Evolutionary conservation across 2,113 vertebrate genomes (phyloP).

Genomic region (Sprattus sprattus): DNA sequence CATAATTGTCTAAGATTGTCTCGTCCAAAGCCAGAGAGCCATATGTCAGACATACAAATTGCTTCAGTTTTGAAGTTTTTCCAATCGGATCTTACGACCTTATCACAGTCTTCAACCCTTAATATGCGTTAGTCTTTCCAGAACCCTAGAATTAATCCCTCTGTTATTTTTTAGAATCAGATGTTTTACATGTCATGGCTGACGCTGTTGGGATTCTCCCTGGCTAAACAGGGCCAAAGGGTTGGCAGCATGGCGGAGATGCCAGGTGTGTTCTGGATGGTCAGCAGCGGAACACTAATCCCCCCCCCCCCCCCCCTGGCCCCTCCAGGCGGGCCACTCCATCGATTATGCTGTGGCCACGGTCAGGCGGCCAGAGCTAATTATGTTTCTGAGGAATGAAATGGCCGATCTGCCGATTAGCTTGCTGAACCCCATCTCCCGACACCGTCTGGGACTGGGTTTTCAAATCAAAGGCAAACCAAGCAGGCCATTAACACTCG

Average conservation of each 20-base stretch:
- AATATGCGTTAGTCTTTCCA: background rate
- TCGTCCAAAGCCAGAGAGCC: background rate
- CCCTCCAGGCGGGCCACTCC: slow-evolving; percentile 20
- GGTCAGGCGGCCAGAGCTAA: slow-evolving; percentile 53
- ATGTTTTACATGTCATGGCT: background rate
- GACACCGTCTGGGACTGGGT: background rate
- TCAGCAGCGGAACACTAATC: slow-evolving; percentile 20
- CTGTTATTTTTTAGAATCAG: background rate
- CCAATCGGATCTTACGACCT: too few species aligned
- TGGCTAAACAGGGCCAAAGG: background rate
- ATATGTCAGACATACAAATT: background rate
- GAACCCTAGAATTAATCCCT: background rate
- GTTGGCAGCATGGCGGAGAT: background rate
- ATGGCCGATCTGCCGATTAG: slow-evolving; percentile 61
- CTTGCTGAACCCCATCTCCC: slow-evolving; percentile 54
- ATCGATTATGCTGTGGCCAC: slow-evolving; percentile 55
- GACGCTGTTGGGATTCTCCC: background rate
- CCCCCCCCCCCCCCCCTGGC: background rate
- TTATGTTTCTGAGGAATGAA: slow-evolving; percentile 62
- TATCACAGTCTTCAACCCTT: too few species aligned
- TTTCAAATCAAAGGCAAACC: background rate
- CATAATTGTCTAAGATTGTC: background rate
- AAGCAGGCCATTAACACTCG: background rate
- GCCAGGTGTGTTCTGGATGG: slow-evolving; percentile 34
- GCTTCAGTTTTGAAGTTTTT: background rate